phyloP scores from a whole-genome alignment of 2,113 vertebrate species.

The Platichthys stellatus region DNA sequence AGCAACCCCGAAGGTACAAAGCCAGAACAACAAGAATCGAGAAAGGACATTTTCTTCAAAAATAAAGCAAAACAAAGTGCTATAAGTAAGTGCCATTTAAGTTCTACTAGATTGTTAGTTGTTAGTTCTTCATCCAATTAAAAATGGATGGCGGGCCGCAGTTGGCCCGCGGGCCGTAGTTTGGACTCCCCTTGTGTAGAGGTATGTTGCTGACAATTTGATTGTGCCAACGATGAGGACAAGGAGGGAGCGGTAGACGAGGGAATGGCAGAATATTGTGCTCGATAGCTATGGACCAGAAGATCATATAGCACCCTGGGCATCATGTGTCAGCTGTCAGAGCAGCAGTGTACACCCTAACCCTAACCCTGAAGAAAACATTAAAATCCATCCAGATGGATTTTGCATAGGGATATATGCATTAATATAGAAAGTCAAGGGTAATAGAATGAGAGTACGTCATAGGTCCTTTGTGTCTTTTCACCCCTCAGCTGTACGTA shows the following conservation, averaged over 20 bases:
- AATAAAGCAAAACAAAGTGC: too few relatives aligned
- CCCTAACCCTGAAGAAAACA: not conserved
- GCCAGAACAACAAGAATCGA: too few relatives aligned
- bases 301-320: constrained; percentile 3
- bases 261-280: constrained; percentile 16
- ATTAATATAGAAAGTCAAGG: constrained; percentile 34
- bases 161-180: too few relatives aligned
- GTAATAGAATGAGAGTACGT: not conserved
- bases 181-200: not conserved
- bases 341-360: constrained; percentile 5
- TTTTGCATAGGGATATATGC: constrained; percentile 65
- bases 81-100: too few relatives aligned
- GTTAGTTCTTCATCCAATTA: too few relatives aligned
- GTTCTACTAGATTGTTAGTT: too few relatives aligned
- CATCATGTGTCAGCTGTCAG: constrained; percentile 44
- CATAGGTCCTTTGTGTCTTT: not conserved
- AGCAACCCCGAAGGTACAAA: too few relatives aligned
- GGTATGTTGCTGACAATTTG: too few relatives aligned
- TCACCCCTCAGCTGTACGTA: constrained; percentile 61
- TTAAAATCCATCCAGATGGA: constrained; percentile 40
- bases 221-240: not conserved
- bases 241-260: not conserved
- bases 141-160: too few relatives aligned
- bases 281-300: constrained; percentile 7
- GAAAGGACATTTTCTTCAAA: too few relatives aligned